Base-by-base conservation (phyloP, 2,113 vertebrate genomes). In the Callithrix jacchus region DNA sequence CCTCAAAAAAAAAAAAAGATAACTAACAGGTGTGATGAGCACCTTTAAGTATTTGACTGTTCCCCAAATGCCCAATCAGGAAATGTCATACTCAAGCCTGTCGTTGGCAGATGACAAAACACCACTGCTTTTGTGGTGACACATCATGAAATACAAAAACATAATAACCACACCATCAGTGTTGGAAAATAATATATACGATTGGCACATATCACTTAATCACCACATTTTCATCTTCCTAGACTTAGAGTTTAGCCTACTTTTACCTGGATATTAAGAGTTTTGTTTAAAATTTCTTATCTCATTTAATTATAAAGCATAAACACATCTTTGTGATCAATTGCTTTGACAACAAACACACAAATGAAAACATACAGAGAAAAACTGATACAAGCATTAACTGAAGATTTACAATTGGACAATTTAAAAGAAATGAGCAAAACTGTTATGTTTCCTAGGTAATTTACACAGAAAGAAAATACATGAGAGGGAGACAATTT, bases 401-500 rank as follows among this genome's bases (percentile, higher is more conserved):
- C 2, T 70, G 16, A 87, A 77, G 37, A 45, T 76, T 88, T 71
- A 79, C 71, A 73, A 45, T 73, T 37, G 56, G 11, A 5, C 14
- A 49, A 12, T 45, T 49, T 2, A 56, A 68, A 13, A 88, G 37
- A 42, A 93, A 54, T 1, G 66, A 93, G 27, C 20, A 85, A 89
- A 93, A 37, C 5, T 9, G 0, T 61, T 5, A 45, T 3, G 20
- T 86, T 52, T 40, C 11, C 2, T 70, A 5, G n/a, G 35, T 40
- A 87, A 25, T 52, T 52, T 68, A 54, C 6, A 66, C 1, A 80
- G 40, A 84, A 88, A 30, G 2, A 80, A 91, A 85, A 49, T 27
- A 35, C 2, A 2, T 25, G 35, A 5, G 1, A 13, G 2, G 20
- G 32, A 7, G 20, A 3, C 32, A 5, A 1, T 25, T 80, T 74